These are phyloP conservation scores for Fregata magnificens DNA, from an alignment of 2,113 vertebrate species.

Conservation along the genomic window DNA sequence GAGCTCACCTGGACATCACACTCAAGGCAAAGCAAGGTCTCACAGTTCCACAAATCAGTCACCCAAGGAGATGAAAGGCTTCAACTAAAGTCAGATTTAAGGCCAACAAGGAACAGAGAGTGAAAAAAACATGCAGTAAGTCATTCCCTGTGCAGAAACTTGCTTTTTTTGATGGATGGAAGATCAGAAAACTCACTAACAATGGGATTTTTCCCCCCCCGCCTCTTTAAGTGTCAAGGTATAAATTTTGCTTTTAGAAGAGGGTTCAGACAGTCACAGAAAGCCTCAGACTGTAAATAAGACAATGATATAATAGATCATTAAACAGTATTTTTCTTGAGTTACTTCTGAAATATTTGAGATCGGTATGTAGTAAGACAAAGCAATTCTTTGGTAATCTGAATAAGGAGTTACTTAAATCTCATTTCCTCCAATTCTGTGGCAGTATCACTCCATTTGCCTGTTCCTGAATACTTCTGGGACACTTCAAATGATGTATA, in stretches of 20 bases:
- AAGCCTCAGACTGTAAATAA: neutral
- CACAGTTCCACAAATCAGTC: neutral
- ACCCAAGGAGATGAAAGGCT: neutral
- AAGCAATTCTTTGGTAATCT: neutral
- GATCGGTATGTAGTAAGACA: neutral
- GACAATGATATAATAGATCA: neutral
- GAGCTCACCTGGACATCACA: neutral
- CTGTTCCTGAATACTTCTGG: neutral
- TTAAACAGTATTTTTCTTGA: neutral
- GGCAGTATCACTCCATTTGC: neutral
- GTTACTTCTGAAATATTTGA: neutral
- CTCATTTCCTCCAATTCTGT: neutral
- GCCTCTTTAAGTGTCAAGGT: neutral
- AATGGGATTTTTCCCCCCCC: neutral
- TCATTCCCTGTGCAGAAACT: neutral
- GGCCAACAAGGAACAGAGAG: neutral
- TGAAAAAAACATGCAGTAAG: neutral
- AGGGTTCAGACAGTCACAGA: neutral
- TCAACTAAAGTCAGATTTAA: neutral
- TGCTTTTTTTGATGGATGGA: neutral
- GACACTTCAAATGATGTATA: accelerated
- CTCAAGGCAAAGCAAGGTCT: neutral
- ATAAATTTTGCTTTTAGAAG: neutral
- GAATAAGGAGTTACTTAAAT: neutral
- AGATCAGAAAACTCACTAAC: neutral